A percentile compares a stretch with the other conserved stretches of the same genome.
These are phyloP conservation scores for Zaprionus capensis DNA, from an alignment of 1,140 invertebrate genomes.

Conservation along the genomic window DNA sequence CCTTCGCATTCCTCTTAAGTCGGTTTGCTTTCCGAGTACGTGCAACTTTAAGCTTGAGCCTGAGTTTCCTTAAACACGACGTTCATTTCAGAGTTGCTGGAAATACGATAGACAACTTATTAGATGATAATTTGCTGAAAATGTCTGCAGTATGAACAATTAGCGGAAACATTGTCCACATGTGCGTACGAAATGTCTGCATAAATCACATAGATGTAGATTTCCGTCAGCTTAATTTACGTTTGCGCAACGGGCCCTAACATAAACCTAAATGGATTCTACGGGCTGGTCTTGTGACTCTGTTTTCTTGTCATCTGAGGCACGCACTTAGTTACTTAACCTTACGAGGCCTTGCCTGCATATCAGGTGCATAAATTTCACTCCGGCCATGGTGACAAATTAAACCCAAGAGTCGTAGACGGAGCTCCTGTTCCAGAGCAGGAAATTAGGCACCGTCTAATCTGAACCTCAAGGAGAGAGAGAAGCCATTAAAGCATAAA, in stretches of 20 bases:
- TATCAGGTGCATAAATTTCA: constrained; percentile 68
- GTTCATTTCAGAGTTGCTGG: neutral
- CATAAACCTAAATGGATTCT: neutral
- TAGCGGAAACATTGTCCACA: constrained; percentile 49
- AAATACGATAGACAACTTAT: constrained; percentile 39
- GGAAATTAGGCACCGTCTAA: constrained; percentile 26
- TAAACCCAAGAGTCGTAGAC: constrained; percentile 41
- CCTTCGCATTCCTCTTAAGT: neutral
- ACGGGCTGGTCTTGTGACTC: neutral
- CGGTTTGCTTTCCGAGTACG: neutral
- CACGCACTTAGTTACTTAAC: constrained; percentile 30
- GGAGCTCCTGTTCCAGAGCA: neutral
- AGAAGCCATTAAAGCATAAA: neutral
- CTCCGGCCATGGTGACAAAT: constrained; percentile 49
- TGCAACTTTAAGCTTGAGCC: neutral
- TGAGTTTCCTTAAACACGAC: neutral
- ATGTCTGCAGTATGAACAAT: constrained; percentile 57
- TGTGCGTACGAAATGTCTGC: constrained; percentile 41
- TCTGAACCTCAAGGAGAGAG: constrained; percentile 11
- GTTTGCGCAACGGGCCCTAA: constrained; percentile 26
- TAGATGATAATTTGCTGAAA: constrained; percentile 66
- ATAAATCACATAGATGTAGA: constrained; percentile 67
- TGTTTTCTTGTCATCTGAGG: neutral
- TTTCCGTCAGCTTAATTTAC: constrained; percentile 67
- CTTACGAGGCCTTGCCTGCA: constrained; percentile 26